Percentiles rank a stretch among this genome's conserved stretches.
Conservation (phyloP, 2,888 invertebrate species). For the Oligia latruncula region DNA sequence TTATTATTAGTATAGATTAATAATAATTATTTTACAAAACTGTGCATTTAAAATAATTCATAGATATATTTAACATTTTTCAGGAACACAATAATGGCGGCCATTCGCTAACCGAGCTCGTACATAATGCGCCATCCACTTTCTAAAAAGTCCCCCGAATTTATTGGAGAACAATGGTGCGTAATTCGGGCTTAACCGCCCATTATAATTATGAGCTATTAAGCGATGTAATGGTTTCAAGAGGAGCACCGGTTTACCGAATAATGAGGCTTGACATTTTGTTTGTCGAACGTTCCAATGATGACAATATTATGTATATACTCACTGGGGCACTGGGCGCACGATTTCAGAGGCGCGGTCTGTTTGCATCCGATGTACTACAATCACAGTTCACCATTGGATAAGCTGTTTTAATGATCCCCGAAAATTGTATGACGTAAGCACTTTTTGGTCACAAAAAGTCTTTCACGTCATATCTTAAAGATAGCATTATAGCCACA, state of each 20-base stretch:
- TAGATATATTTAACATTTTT: not conserved
- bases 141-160: slow-evolving; percentile 54
- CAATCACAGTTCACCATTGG: not conserved
- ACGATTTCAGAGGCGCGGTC: slow-evolving; percentile 39
- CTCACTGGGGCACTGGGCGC: not conserved
- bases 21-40: not conserved
- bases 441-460: not conserved
- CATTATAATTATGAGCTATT: slow-evolving; percentile 67
- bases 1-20: not conserved
- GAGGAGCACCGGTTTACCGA: slow-evolving; percentile 52
- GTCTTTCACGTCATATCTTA: not conserved
- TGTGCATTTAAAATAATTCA: not conserved
- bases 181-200: slow-evolving; percentile 65
- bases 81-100: slow-evolving; percentile 19
- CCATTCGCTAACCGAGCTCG: slow-evolving; percentile 23
- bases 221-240: slow-evolving; percentile 64
- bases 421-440: not conserved
- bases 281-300: slow-evolving; percentile 54
- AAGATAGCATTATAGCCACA: no score
- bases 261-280: slow-evolving; percentile 64
- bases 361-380: slow-evolving; percentile 13
- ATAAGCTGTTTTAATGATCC: not conserved
- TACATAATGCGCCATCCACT: slow-evolving; percentile 30
- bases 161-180: slow-evolving; percentile 66
- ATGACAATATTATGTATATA: slow-evolving; percentile 46